A percentile compares a stretch with the other conserved stretches of the same genome.
These are phyloP conservation scores for Hylomyscus alleni DNA, from an alignment of 2,797 vertebrate genomes.

Conservation along the genomic window DNA sequence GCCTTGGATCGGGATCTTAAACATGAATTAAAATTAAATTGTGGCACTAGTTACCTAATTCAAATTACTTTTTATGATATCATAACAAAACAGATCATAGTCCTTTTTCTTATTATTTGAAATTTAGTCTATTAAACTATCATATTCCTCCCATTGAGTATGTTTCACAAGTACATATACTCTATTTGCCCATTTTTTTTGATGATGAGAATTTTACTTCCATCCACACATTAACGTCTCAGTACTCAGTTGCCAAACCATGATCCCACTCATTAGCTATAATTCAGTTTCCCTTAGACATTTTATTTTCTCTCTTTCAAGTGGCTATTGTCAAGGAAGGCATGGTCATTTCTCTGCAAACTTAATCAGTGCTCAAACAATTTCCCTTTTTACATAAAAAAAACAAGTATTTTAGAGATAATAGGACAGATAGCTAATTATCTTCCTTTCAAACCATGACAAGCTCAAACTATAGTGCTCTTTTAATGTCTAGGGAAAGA, in stretches of 20 bases:
- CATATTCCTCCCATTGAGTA: neutral
- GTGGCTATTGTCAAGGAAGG: neutral
- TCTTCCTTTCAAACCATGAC: slow-evolving; percentile 37
- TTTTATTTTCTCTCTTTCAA: slow-evolving; percentile 52
- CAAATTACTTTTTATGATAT: neutral
- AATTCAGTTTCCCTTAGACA: neutral
- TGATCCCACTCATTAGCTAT: neutral
- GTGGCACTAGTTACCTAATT: neutral
- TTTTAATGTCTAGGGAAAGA: neutral
- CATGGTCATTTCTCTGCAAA: neutral
- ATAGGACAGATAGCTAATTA: slow-evolving; percentile 16
- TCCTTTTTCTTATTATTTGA: neutral
- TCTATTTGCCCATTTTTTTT: neutral
- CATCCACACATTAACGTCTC: neutral
- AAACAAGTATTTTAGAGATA: slow-evolving; percentile 22
- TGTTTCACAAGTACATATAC: neutral
- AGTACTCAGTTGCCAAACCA: neutral
- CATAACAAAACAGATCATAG: neutral
- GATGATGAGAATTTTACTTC: neutral
- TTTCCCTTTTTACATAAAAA: neutral
- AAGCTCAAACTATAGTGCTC: neutral
- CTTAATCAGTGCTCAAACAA: neutral
- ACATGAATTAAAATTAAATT: neutral
- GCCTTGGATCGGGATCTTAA: neutral
- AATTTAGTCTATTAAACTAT: slow-evolving; percentile 15